These are phyloP conservation scores for Nematopogon swammerdamellus DNA, from an alignment of 2,888 invertebrate genomes.

Conservation along the genomic window DNA sequence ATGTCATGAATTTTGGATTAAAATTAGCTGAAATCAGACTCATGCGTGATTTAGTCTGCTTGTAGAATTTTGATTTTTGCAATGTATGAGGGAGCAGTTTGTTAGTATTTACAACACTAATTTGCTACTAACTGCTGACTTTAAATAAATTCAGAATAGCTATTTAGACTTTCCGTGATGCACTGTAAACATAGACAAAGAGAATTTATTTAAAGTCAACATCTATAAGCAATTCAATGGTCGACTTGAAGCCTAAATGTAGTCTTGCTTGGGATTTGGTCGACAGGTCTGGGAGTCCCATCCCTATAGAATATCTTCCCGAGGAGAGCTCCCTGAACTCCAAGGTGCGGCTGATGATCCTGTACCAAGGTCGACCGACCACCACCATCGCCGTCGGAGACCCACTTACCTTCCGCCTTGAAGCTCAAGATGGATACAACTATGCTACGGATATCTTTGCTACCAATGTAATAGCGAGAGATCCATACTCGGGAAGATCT, in stretches of 20 bases:
- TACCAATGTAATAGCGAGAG: slow-evolving; percentile 87
- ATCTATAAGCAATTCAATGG: slow-evolving; percentile 12
- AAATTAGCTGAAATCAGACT: no score
- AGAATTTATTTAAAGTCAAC: slow-evolving; percentile 40
- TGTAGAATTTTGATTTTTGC: no score
- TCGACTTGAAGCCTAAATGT: slow-evolving; percentile 36
- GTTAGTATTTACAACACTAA: background rate
- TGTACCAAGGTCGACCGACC: slow-evolving; percentile 88
- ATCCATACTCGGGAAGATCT: slow-evolving; percentile 87
- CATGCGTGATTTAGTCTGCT: no score
- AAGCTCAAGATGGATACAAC: slow-evolving; percentile 86
- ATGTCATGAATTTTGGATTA: no score
- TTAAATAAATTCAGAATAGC: slow-evolving; percentile 30
- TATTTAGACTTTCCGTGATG: no score
- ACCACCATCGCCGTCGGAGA: slow-evolving; percentile 93
- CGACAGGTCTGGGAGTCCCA: slow-evolving; percentile 84
- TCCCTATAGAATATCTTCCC: slow-evolving; percentile 88
- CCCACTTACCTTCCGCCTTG: slow-evolving; percentile 83
- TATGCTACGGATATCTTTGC: slow-evolving; percentile 89
- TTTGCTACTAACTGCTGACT: slow-evolving; percentile 47
- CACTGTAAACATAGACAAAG: no score
- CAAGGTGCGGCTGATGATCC: slow-evolving; percentile 77
- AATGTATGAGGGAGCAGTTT: no score
- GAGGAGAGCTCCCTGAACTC: slow-evolving; percentile 90
- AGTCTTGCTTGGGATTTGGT: slow-evolving; percentile 46